Base-by-base conservation (phyloP, 2,797 vertebrate genomes). In the Anisognathus igniventris region DNA sequence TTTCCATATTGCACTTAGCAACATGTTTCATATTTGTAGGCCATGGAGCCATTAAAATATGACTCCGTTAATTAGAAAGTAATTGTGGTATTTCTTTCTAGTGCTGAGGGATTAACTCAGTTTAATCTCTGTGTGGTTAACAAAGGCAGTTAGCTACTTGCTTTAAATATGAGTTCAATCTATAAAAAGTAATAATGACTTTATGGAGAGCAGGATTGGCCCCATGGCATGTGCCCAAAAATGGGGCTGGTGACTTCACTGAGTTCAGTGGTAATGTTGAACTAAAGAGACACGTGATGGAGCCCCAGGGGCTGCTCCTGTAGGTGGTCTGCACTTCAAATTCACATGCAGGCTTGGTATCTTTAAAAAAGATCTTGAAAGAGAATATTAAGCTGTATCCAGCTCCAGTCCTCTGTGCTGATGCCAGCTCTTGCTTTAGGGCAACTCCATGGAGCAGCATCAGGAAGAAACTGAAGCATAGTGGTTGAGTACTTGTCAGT, bases 21-120 rank as follows among this genome's bases (percentile, higher is more conserved):
- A 30, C 65, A 9, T 51, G 78, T 68, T 86, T 93, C 83, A 76
- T 48, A 60, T 95, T 88, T 94, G 85, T 88, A 96, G 93, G 37
- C 47, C 30, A 18, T 42, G 56, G 60, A 91, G 58, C 62, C 48
- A 66, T 81, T 93, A 90, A 93, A 90, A 88, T 86, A 92, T 82
- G 73, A 94, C 66, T 88, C 25, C 37, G 39, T 78, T 70, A 94
- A 93, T 96, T 94, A 93, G 70, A 48, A 94, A 76, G 80, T 75
- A 96, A 94, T 95, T 93, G 79, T 56, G 80, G 86, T 81, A 19
- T 76, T 66, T 44, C 30, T 81, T 93, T 78, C 64, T 60, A 53
- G 60, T 56, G 62, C 58, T 2, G 4, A 84, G 56, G 71, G 76
- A 90, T 93, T 93, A 94, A 70, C 48, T 81, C 56, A 10, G 7